These are phyloP conservation scores for Chloroceryle amazona DNA, from an alignment of 2,797 vertebrate genomes.

Conservation along the genomic window DNA sequence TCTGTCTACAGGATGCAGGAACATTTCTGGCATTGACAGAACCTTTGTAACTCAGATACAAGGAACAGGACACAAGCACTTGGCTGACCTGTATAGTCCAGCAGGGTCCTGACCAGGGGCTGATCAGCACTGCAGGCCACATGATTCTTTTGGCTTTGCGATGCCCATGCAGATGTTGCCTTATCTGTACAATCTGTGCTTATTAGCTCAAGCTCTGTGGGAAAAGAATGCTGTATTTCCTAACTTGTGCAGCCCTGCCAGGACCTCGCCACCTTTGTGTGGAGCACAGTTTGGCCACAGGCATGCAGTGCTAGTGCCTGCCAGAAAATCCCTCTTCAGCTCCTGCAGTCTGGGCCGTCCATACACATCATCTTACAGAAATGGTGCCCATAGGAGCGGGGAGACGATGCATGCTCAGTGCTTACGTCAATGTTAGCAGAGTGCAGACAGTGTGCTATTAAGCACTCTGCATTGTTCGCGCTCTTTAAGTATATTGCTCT, in stretches of 20 bases:
- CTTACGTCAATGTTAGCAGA: not conserved
- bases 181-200: not conserved
- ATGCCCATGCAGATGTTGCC: rapidly evolving
- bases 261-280: not conserved
- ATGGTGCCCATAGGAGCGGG: not conserved
- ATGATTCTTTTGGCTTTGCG: not conserved
- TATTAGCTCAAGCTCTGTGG: not conserved
- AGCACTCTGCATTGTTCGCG: not conserved
- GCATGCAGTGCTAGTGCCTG: rapidly evolving
- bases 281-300: not conserved
- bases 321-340: not conserved
- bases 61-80: not conserved
- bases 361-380: not conserved
- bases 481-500: not conserved
- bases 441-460: not conserved
- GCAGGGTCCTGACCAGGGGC: not conserved
- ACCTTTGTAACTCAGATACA: not conserved
- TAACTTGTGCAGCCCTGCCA: not conserved
- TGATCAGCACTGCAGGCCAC: not conserved
- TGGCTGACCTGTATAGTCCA: not conserved
- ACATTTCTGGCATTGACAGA: not conserved
- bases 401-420: not conserved
- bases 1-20: not conserved
- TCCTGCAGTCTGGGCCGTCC: not conserved
- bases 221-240: not conserved